phyloP scores from a whole-genome alignment of 2,888 invertebrate species.

The Orthonychiurus folsomi region DNA sequence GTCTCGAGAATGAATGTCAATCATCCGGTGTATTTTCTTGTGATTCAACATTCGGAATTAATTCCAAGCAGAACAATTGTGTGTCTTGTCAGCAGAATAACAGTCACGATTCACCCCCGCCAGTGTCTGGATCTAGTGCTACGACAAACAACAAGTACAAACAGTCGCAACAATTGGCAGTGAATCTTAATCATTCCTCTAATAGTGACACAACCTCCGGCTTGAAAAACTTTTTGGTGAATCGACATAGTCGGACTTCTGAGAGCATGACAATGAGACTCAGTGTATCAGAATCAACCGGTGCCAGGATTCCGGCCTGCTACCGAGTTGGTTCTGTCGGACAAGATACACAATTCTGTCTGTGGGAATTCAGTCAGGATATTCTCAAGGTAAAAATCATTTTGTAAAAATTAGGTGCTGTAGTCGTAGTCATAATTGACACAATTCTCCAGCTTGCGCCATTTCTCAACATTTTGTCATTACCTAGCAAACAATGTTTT shows the following conservation, averaged over 20 bases:
- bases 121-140: background rate
- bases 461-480: no score
- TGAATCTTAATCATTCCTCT: constrained; percentile 1
- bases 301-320: constrained; percentile 47
- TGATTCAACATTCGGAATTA: constrained; percentile 25
- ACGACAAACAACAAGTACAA: background rate
- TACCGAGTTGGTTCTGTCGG: constrained; percentile 89
- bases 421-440: no score
- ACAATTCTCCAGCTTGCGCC: no score
- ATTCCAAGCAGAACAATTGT: constrained; percentile 16
- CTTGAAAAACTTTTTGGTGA: constrained; percentile 2
- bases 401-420: no score
- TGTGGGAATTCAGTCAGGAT: constrained; percentile 98
- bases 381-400: no score
- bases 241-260: constrained; percentile 26
- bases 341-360: constrained; percentile 93
- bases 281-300: constrained; percentile 38
- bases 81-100: constrained; percentile 26
- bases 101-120: constrained; percentile 11
- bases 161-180: background rate
- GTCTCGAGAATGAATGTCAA: constrained; percentile 32
- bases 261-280: constrained; percentile 41
- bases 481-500: no score
- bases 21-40: constrained; percentile 38
- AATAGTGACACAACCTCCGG: background rate